Percentiles rank a stretch among this genome's conserved stretches.
Evolutionary conservation across 2,113 vertebrate genomes (phyloP).

Genomic region (Pteruthius melanotis): DNA sequence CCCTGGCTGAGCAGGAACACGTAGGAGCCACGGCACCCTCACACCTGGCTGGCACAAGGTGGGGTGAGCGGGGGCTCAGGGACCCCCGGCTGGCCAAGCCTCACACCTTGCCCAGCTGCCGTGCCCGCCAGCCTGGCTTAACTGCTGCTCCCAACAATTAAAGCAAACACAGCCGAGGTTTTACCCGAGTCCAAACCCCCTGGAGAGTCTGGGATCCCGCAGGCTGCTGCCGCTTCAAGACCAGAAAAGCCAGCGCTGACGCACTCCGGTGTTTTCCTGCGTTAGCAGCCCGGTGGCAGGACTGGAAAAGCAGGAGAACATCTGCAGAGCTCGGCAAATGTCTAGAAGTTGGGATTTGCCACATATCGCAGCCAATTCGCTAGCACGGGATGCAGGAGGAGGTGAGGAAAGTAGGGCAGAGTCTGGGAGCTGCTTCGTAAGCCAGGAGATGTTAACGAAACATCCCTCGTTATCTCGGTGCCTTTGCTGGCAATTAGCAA

Average conservation of each 20-base stretch:
- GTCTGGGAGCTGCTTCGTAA: not conserved
- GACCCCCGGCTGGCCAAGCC: accelerated
- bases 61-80: accelerated
- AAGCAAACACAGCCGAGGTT: not conserved
- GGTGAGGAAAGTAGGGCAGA: conserved; percentile 36
- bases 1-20: not conserved
- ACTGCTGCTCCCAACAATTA: not conserved
- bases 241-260: conserved; percentile 41
- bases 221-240: not conserved
- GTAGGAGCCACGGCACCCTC: not conserved
- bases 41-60: accelerated
- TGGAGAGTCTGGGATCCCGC: not conserved
- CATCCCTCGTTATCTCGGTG: not conserved
- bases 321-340: conserved; percentile 45
- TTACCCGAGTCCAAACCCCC: not conserved
- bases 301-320: conserved; percentile 59
- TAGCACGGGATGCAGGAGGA: not conserved
- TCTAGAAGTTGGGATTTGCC: conserved; percentile 6
- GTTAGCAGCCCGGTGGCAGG: not conserved
- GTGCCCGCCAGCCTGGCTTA: not conserved
- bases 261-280: not conserved
- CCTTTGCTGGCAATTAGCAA: not conserved
- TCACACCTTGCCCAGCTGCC: accelerated
- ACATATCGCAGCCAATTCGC: not conserved
- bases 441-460: not conserved